Base-by-base conservation (phyloP, 2,888 invertebrate genomes). In the Anticlea derivata region DNA sequence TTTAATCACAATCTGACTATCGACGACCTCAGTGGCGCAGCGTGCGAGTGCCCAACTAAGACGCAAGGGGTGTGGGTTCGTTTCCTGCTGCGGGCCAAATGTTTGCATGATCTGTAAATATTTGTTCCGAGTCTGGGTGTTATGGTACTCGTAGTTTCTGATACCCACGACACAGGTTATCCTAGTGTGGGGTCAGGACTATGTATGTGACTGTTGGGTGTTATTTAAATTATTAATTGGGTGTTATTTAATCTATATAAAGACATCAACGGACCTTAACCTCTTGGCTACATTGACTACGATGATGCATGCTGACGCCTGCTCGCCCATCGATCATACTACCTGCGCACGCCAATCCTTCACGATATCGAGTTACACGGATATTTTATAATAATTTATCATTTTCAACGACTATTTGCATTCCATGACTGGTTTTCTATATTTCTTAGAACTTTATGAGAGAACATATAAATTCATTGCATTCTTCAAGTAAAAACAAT, bases 291-390 rank as follows among this genome's bases (percentile, higher is more conserved):
- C 35, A 10, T 29, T 27, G 27, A 22, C 13, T 45, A 40, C 49
- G 53, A 55, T 53, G 58, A 57, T 46, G 51, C 35, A 50, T 27
- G 46, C n/a, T 37, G 52, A 47, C 47, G 53, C 45, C 45, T 50
- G 52, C 49, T 33, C 45, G 35, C 44, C 48, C 44, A 58, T 62
- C 60, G 53, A 60, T 60, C 62, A 51, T 55, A 20, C 45, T 39
- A 38, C 46, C 40, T 46, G 46, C 23, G 53, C 57, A 60, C 45
- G 61, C 60, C 58, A 60, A 60, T 62, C 61, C 58, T 62, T 61
- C 59, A 57, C 56, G 49, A 55, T 61, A 60, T 47, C 59, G 46
- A 52, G 37, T 54, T 35, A 51, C 44, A 44, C 52, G 48, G 48
- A 39, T 44, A 50, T 53, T 50, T 40, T 50, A 53, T 33, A 46